A percentile compares a stretch with the other conserved stretches of the same genome.
These are phyloP conservation scores for Rhinichthys klamathensis DNA, from an alignment of 2,113 vertebrate genomes.

Conservation along the genomic window DNA sequence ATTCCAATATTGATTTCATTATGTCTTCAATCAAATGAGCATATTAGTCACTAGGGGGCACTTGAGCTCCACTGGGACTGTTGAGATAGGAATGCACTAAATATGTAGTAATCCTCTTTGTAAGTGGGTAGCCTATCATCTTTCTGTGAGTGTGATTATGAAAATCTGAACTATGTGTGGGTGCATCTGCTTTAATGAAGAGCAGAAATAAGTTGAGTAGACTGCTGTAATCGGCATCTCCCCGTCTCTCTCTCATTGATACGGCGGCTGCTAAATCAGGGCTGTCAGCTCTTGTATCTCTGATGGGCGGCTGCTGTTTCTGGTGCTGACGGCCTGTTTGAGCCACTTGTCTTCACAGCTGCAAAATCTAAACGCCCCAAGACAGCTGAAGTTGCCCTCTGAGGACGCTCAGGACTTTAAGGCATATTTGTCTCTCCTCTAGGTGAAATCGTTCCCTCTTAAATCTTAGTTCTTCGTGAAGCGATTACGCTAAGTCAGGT, in stretches of 20 bases:
- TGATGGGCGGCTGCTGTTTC: conserved; percentile 40
- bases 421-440: neutral
- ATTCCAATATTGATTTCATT: neutral
- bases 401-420: neutral
- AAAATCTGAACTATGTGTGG: conserved; percentile 9
- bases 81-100: neutral
- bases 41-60: conserved; percentile 64
- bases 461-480: neutral
- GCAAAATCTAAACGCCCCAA: conserved; percentile 26
- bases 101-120: neutral
- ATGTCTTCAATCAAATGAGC: neutral
- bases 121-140: neutral
- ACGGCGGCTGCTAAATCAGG: conserved; percentile 23
- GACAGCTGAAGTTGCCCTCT: conserved; percentile 16
- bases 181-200: conserved; percentile 34
- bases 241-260: conserved; percentile 20
- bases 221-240: conserved; percentile 45
- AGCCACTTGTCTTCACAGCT: conserved; percentile 11
- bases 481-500: neutral
- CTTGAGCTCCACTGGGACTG: conserved; percentile 49
- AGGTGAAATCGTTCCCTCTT: neutral
- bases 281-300: neutral
- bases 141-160: conserved; percentile 1
- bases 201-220: conserved; percentile 31
- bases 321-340: conserved; percentile 24